phyloP scores from a whole-genome alignment of 1,140 invertebrate species.

The Diabrotica virgifera region DNA sequence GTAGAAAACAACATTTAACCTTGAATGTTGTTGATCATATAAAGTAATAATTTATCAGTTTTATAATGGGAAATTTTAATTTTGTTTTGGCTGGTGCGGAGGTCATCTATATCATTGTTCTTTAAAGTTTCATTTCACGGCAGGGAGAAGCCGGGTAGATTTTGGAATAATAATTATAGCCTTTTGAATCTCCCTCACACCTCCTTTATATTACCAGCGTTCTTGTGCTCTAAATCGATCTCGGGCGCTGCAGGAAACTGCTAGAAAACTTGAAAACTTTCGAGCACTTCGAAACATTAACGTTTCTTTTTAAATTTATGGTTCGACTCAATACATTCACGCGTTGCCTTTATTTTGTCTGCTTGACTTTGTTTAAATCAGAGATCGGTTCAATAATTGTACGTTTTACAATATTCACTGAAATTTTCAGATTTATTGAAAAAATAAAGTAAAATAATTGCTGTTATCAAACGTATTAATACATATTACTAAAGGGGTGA shows the following conservation, averaged over 20 bases:
- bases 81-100: too few species aligned
- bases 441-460: too few species aligned
- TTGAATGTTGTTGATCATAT: too few species aligned
- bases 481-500: too few species aligned
- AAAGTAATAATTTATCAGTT: too few species aligned
- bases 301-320: neutral
- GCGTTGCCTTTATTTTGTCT: neutral
- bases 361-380: neutral
- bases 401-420: too few species aligned
- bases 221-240: conserved; percentile 9
- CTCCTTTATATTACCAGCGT: conserved; percentile 1
- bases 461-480: too few species aligned
- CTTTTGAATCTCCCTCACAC: conserved; percentile 15
- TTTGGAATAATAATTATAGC: conserved; percentile 15
- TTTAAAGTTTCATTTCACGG: conserved; percentile 20
- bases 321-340: neutral
- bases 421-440: too few species aligned
- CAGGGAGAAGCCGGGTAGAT: conserved; percentile 10
- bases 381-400: too few species aligned
- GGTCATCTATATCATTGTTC: too few species aligned
- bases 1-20: too few species aligned
- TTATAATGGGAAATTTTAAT: too few species aligned
- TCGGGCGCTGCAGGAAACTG: neutral
- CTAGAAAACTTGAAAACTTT: neutral
- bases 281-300: conserved; percentile 1